Percentiles rank a stretch among this genome's conserved stretches.
phyloP scores from a whole-genome alignment of 1,140 invertebrate genomes.

The Drosophila santomea region DNA sequence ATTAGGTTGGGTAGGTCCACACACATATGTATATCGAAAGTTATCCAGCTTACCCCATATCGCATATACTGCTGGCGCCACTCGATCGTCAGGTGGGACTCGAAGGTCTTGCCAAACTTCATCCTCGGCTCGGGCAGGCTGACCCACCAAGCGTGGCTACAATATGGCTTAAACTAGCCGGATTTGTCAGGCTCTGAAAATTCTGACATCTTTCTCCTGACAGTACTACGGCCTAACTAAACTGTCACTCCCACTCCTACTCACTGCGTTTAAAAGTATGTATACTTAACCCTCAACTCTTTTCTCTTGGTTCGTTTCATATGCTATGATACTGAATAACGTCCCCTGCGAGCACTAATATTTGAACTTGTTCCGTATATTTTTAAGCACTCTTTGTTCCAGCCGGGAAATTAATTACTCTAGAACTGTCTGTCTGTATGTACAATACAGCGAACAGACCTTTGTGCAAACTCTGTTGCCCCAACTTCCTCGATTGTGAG shows the following conservation, averaged over 20 bases:
- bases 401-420: conserved; percentile 1
- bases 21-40: background rate
- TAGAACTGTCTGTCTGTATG: background rate
- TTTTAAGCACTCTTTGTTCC: background rate
- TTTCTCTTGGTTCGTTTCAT: no score
- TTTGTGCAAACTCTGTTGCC: conserved; percentile 5
- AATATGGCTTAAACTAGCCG: conserved; percentile 28
- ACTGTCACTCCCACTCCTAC: background rate
- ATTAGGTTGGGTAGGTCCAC: background rate
- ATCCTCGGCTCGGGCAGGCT: conserved; percentile 40
- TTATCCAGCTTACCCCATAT: conserved; percentile 63
- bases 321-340: no score
- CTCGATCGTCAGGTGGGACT: conserved; percentile 74
- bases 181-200: conserved; percentile 34
- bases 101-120: conserved; percentile 77
- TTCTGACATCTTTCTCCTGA: conserved; percentile 67
- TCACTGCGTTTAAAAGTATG: no score
- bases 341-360: no score
- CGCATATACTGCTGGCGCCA: conserved; percentile 79
- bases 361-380: no score
- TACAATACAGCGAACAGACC: conserved; percentile 10
- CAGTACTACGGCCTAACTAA: background rate
- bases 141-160: conserved; percentile 30
- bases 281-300: no score
- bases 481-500: conserved; percentile 21